Evolutionary conservation across 1,140 invertebrate genomes (phyloP).

Genomic region (Cataglyphis hispanica): DNA sequence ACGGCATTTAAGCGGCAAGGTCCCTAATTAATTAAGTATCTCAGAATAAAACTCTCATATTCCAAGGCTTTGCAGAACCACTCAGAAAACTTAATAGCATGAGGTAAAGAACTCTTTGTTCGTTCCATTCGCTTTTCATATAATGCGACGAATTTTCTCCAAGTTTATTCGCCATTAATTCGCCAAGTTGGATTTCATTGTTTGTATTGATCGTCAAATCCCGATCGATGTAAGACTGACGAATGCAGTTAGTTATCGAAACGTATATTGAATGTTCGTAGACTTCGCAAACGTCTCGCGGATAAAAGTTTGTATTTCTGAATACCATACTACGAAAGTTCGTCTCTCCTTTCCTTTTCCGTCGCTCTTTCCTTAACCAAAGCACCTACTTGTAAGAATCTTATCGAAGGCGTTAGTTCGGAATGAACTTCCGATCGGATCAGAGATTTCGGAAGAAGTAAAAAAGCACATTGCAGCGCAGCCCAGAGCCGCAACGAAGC

Average conservation of each 20-base stretch:
- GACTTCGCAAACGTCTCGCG: conserved; percentile 4
- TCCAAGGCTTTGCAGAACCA: conserved; percentile 32
- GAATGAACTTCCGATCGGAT: conserved; percentile 65
- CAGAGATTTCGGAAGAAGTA: conserved; percentile 25
- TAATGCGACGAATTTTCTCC: conserved; percentile 22
- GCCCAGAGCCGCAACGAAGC: not conserved
- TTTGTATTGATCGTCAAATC: conserved; percentile 39
- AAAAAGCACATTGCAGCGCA: conserved; percentile 5
- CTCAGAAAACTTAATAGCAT: conserved; percentile 48
- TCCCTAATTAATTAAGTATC: conserved; percentile 55
- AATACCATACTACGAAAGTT: conserved; percentile 38
- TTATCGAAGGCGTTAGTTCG: conserved; percentile 54
- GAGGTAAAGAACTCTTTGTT: conserved; percentile 44
- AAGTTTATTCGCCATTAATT: conserved; percentile 54
- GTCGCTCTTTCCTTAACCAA: not conserved
- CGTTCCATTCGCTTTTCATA: conserved; percentile 4
- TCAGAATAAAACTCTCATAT: conserved; percentile 49
- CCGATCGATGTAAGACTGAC: not conserved
- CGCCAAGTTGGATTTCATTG: conserved; percentile 31
- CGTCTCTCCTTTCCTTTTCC: not conserved
- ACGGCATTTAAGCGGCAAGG: not conserved
- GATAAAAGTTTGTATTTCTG: conserved; percentile 62
- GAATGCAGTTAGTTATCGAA: conserved; percentile 27
- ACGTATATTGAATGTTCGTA: conserved; percentile 21
- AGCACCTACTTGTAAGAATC: conserved; percentile 30